These are phyloP conservation scores for Pangasius djambal DNA, from an alignment of 2,797 vertebrate genomes.

Conservation along the genomic window DNA sequence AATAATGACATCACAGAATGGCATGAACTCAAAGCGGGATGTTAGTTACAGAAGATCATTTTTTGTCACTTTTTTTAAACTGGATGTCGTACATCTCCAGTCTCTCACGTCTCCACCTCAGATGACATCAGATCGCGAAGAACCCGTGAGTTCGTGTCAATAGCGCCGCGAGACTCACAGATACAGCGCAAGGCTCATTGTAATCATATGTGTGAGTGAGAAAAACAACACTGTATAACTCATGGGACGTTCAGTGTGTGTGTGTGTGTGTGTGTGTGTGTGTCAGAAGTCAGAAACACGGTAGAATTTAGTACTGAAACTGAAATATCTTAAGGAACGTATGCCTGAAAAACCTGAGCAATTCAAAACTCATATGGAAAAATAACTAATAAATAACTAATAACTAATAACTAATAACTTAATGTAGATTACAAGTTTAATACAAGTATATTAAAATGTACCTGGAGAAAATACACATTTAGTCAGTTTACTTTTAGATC, in stretches of 20 bases:
- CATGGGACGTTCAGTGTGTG: neutral
- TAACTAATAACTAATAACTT: neutral
- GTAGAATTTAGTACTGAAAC: neutral
- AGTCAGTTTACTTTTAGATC: neutral
- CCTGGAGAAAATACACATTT: neutral
- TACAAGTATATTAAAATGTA: neutral
- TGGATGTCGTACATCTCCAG: neutral
- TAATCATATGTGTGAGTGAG: neutral
- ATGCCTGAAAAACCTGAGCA: neutral
- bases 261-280: constrained; percentile 1
- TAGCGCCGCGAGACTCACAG: neutral
- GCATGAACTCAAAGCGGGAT: neutral
- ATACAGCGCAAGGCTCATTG: neutral
- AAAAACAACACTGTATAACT: neutral
- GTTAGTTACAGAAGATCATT: neutral
- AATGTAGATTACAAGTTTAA: neutral
- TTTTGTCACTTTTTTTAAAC: neutral
- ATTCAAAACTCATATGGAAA: neutral
- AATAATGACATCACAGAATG: neutral
- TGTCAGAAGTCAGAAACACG: neutral
- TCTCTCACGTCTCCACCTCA: neutral
- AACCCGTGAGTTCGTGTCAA: neutral
- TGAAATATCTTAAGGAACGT: neutral
- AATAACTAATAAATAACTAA: neutral
- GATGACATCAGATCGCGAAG: neutral